Evolutionary conservation across 1,140 invertebrate species (phyloP).

Genomic region (Potamilus streckersoni): DNA sequence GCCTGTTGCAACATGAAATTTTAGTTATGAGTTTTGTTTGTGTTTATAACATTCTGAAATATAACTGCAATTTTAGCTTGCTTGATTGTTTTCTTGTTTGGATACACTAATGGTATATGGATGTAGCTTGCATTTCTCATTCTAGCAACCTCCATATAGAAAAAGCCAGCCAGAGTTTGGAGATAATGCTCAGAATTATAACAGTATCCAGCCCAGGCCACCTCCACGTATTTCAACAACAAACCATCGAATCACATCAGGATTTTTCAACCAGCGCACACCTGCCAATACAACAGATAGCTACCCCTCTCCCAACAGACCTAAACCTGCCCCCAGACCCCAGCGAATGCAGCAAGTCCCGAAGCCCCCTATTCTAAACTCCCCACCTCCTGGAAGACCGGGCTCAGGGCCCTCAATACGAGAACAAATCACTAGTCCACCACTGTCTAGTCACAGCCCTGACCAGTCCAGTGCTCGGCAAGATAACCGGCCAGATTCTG

Average conservation of each 20-base stretch:
- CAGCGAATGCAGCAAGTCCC: slow-evolving; percentile 31
- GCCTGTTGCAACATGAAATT: too few relatives aligned
- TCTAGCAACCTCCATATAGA: slow-evolving; percentile 28
- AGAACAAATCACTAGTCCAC: slow-evolving; percentile 12
- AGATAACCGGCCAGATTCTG: slow-evolving; percentile 35
- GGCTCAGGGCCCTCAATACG: slow-evolving; percentile 35
- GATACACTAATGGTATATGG: too few relatives aligned
- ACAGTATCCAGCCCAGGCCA: slow-evolving; percentile 27
- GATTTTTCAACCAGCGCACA: slow-evolving; percentile 22
- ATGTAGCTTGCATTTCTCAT: neutral
- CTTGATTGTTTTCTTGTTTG: too few relatives aligned
- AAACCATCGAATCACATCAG: slow-evolving; percentile 14
- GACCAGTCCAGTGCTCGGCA: neutral
- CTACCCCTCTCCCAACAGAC: slow-evolving; percentile 16
- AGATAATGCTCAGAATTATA: slow-evolving; percentile 10
- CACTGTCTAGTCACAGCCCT: slow-evolving; percentile 12
- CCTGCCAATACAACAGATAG: too few relatives aligned
- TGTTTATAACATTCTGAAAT: too few relatives aligned
- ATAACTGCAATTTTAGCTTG: too few relatives aligned
- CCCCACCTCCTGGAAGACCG: slow-evolving; percentile 35
- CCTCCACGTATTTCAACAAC: slow-evolving; percentile 26
- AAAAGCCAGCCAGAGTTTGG: slow-evolving; percentile 15
- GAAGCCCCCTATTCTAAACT: slow-evolving; percentile 10
- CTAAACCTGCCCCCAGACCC: slow-evolving; percentile 39
- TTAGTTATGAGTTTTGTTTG: too few relatives aligned